Conservation (phyloP, 2,888 invertebrate genomes). For the Stomorhina lunata region DNA sequence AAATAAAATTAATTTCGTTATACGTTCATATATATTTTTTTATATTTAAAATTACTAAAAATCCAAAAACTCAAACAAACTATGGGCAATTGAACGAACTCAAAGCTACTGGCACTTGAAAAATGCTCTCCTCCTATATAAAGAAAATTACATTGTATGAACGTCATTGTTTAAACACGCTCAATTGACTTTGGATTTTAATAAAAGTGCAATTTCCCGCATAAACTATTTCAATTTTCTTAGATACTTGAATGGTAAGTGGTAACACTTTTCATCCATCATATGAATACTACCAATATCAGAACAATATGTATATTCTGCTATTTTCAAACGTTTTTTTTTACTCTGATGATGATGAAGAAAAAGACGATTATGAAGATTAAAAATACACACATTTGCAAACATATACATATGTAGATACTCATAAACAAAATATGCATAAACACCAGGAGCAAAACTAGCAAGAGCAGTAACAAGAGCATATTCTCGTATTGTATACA, state of each 20-base stretch:
- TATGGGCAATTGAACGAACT: too few species aligned
- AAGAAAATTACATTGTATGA: too few species aligned
- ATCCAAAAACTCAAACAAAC: too few species aligned
- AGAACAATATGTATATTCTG: too few species aligned
- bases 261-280: conserved; percentile 9
- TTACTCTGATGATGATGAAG: not conserved
- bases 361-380: conserved; percentile 5
- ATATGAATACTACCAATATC: not conserved
- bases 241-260: not conserved
- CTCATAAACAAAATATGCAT: not conserved
- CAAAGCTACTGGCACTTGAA: not conserved
- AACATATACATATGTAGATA: not conserved
- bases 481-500: conserved; percentile 6
- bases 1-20: too few species aligned
- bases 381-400: not conserved
- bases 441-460: not conserved
- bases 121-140: not conserved
- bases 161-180: not conserved
- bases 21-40: too few species aligned
- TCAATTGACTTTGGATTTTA: conserved; percentile 9
- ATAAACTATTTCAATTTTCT: conserved; percentile 12
- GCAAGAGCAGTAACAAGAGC: not conserved
- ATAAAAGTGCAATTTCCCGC: not conserved
- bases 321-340: not conserved
- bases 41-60: too few species aligned